Evolutionary conservation across 2,888 invertebrate species (phyloP).

Genomic region (Aethes cnicana): DNA sequence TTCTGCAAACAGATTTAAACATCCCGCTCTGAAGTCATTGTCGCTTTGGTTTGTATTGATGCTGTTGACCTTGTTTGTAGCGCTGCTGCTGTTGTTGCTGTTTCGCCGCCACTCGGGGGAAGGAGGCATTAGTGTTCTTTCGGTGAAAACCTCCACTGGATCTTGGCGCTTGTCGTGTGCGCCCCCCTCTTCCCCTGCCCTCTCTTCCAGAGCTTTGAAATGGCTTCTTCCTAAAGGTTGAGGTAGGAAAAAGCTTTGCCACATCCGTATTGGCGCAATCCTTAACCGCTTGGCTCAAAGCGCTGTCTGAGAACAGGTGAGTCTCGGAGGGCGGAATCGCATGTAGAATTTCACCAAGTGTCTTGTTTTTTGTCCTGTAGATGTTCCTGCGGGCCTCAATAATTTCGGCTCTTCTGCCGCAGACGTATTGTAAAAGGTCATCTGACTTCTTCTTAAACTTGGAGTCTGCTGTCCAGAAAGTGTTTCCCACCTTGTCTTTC

Average conservation of each 20-base stretch:
- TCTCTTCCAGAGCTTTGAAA: background rate
- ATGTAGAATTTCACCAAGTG: conserved; percentile 5
- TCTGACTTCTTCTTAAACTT: background rate
- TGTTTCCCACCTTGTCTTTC: background rate
- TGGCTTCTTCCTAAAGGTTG: background rate
- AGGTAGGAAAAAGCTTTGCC: conserved; percentile 9
- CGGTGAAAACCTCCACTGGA: background rate
- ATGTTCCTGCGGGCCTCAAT: conserved; percentile 12
- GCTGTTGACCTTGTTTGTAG: background rate
- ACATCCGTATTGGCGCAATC: conserved; percentile 2
- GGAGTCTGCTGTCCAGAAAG: background rate
- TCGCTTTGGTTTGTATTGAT: background rate
- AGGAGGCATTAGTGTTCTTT: background rate
- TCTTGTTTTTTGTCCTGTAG: conserved; percentile 13
- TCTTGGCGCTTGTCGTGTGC: background rate
- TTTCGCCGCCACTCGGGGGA: background rate
- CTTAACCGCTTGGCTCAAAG: background rate
- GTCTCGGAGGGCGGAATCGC: conserved; percentile 19
- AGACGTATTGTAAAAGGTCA: conserved; percentile 13
- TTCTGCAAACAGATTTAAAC: background rate
- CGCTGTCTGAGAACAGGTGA: conserved; percentile 14
- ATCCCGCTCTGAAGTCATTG: background rate
- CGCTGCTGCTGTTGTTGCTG: background rate
- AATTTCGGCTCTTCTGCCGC: conserved; percentile 15
- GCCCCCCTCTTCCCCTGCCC: background rate